Evolutionary conservation across 2,888 invertebrate species (phyloP), one percentile per base, ranked within the genome.

Genomic region (Tanypteryx hageni): DNA sequence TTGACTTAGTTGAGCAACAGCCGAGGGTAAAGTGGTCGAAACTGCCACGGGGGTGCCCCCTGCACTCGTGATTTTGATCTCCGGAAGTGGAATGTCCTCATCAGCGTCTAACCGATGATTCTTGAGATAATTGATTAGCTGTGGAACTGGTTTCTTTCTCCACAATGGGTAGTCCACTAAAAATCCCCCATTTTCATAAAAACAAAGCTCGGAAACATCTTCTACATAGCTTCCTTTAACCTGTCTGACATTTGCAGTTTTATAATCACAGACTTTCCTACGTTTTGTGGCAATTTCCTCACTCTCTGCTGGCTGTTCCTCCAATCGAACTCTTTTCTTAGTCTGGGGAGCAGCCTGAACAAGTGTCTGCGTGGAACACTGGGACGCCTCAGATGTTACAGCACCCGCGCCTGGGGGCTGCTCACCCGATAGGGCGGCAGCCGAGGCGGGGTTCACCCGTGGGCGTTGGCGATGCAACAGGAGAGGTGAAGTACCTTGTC

Each of bases 141-240:
- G 96, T 93, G 97, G 96, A 92, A 97, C 97, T 93, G 98, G 97
- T 94, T 97, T 96, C 95, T 98, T 98, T 94, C 97, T 97, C 97
- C 98, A 99, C 94, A 96, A 96, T 94, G 97, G 96, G 95, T 97
- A 98, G 95, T 99, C 99, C 96, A 98, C 97, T 96, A 98, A 97
- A 95, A 98, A 98, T 93, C 98, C 98, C 94, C 97, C 97, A 94
- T 97, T 97, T 95, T 98, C 98, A 94, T 99, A 96, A 95, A 98
- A 98, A 96, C 97, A 99, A 94, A 98, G 96, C 96, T 99, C 98
- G 94, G 97, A 97, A 94, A 97, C 96, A 95, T 97, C 97, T 95
- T 98, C 98, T 94, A 97, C 96, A 95, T 97, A 97, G 94, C 97
- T 96, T 94, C 92, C 94, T 92, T 93, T 92, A 22, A 93, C 89